Conservation (phyloP, 2,888 invertebrate species). For the Asteroscopus sphinx region DNA sequence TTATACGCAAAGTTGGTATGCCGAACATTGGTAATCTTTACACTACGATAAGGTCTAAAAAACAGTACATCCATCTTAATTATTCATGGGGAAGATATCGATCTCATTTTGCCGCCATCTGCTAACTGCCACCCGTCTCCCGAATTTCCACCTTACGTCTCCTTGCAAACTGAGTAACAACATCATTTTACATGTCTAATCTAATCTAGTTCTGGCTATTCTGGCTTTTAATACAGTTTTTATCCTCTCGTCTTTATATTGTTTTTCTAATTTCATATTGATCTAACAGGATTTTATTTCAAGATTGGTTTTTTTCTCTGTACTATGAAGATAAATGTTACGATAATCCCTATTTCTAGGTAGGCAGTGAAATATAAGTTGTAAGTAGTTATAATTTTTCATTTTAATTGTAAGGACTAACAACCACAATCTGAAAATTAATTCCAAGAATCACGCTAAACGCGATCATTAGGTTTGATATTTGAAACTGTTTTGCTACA, state of each 20-base stretch:
- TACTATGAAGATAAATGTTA: neutral
- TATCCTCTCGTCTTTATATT: constrained; percentile 27
- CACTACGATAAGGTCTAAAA: constrained; percentile 64
- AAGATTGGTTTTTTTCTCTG: no score
- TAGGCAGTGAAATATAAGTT: neutral
- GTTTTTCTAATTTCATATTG: constrained; percentile 31
- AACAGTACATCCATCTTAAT: constrained; percentile 79
- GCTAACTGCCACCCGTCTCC: constrained; percentile 61
- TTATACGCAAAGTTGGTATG: constrained; percentile 11
- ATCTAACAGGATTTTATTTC: constrained; percentile 3
- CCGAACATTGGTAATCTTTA: constrained; percentile 32
- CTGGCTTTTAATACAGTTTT: constrained; percentile 39
- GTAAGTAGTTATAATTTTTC: neutral
- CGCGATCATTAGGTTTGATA: neutral
- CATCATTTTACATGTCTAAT: constrained; percentile 42
- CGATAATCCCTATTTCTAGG: neutral
- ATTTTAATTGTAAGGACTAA: neutral
- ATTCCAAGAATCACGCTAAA: constrained; percentile 4
- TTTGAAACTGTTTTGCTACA: neutral
- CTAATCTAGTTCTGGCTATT: constrained; percentile 34
- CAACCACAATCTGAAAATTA: neutral
- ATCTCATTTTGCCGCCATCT: constrained; percentile 70
- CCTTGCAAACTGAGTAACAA: constrained; percentile 28
- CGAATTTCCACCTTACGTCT: constrained; percentile 34
- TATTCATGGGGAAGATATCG: constrained; percentile 80